Evolutionary conservation across 2,797 vertebrate species (phyloP).

Genomic region (Sylvilagus floridanus): DNA sequence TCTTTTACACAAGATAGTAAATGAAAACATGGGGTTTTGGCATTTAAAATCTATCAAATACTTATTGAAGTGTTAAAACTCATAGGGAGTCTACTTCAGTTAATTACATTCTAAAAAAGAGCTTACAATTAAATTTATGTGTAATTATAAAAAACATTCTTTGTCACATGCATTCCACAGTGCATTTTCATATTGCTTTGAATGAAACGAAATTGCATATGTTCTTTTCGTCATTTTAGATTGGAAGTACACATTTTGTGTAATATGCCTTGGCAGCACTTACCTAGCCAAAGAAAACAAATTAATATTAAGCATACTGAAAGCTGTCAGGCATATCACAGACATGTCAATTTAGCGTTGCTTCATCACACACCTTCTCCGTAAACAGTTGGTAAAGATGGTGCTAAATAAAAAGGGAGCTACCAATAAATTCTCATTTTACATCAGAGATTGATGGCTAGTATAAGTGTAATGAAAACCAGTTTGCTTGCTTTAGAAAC

Average conservation of each 20-base stretch:
- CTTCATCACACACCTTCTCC: slow-evolving; percentile 85
- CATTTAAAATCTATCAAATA: slow-evolving; percentile 48
- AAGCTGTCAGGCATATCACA: slow-evolving; percentile 88
- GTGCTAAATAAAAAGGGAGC: slow-evolving; percentile 80
- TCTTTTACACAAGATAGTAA: background rate
- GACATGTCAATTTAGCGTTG: slow-evolving; percentile 87
- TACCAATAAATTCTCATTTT: slow-evolving; percentile 82
- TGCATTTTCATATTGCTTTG: slow-evolving; percentile 73
- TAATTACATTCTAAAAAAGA: slow-evolving; percentile 47
- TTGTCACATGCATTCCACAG: slow-evolving; percentile 57
- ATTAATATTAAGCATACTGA: slow-evolving; percentile 88
- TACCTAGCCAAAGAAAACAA: slow-evolving; percentile 90
- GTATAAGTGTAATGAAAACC: slow-evolving; percentile 78
- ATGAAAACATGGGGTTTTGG: slow-evolving; percentile 14
- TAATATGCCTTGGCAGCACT: slow-evolving; percentile 88
- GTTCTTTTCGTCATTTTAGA: slow-evolving; percentile 85
- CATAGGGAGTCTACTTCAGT: background rate
- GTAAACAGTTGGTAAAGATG: slow-evolving; percentile 87
- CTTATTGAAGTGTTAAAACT: slow-evolving; percentile 21
- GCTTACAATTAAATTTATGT: slow-evolving; percentile 57
- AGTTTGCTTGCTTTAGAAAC: slow-evolving; percentile 73
- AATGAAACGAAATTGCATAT: slow-evolving; percentile 76
- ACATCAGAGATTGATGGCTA: slow-evolving; percentile 83
- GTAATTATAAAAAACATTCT: slow-evolving; percentile 51
- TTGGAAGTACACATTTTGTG: slow-evolving; percentile 85